Conservation (phyloP, 2,888 invertebrate species). For the Drosophila cognata region DNA sequence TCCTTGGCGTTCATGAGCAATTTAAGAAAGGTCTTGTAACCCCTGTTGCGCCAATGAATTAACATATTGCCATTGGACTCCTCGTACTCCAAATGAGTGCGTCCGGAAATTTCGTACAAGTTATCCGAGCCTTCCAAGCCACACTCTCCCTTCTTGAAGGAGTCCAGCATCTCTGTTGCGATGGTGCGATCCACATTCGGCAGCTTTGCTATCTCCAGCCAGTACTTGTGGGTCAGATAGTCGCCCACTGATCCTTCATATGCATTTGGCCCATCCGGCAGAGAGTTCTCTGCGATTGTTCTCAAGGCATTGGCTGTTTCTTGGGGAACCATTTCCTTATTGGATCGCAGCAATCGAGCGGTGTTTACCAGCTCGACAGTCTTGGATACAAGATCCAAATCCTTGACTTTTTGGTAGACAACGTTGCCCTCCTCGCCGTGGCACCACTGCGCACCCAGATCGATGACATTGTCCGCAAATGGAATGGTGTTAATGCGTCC, state of each 20-base stretch:
- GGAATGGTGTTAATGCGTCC: constrained; percentile 87
- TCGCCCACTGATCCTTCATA: constrained; percentile 80
- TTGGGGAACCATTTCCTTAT: constrained; percentile 82
- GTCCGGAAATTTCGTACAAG: constrained; percentile 89
- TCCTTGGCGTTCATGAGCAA: constrained; percentile 86
- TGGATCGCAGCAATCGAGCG: constrained; percentile 78
- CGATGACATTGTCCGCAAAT: constrained; percentile 87
- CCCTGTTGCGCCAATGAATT: constrained; percentile 90
- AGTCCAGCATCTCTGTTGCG: constrained; percentile 86
- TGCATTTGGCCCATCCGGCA: constrained; percentile 15
- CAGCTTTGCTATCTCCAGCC: constrained; percentile 58
- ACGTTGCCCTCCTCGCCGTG: constrained; percentile 88
- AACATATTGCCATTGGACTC: constrained; percentile 89
- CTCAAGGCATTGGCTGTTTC: constrained; percentile 62
- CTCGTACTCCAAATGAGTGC: constrained; percentile 87
- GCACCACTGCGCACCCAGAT: constrained; percentile 92
- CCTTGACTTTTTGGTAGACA: constrained; percentile 86
- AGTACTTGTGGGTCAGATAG: constrained; percentile 75
- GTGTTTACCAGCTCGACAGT: constrained; percentile 58
- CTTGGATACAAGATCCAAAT: constrained; percentile 71
- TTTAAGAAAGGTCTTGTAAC: constrained; percentile 89
- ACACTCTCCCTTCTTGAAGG: constrained; percentile 86
- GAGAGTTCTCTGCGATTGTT: neutral
- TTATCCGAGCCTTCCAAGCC: constrained; percentile 87
- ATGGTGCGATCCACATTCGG: constrained; percentile 80